Evolutionary conservation across 2,113 vertebrate species (phyloP).

Genomic region (Seriola dumerili): DNA sequence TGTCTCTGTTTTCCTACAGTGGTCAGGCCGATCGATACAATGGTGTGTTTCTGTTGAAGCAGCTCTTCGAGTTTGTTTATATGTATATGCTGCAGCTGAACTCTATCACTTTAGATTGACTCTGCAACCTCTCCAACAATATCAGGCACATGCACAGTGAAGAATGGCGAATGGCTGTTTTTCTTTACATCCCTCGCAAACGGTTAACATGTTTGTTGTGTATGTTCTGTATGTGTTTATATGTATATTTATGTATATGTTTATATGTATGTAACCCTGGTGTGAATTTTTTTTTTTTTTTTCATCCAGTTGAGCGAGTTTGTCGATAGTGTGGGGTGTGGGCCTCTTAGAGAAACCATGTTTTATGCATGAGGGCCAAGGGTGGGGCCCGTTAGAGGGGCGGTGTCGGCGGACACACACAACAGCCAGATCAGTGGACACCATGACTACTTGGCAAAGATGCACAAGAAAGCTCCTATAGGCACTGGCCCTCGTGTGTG

Average conservation of each 20-base stretch:
- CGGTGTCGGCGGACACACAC: constrained; percentile 62
- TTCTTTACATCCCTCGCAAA: constrained; percentile 24
- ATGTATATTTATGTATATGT: neutral
- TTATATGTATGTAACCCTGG: constrained; percentile 7
- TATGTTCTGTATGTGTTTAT: constrained; percentile 36
- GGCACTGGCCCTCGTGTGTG: constrained; percentile 52
- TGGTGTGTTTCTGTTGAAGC: constrained; percentile 46
- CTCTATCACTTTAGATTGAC: constrained; percentile 26
- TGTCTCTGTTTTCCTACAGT: constrained; percentile 44
- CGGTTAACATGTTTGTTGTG: constrained; percentile 15
- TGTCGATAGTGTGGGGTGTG: constrained; percentile 58
- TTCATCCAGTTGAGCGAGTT: constrained; percentile 18
- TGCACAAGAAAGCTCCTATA: constrained; percentile 65
- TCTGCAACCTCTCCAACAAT: constrained; percentile 27
- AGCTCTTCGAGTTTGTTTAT: constrained; percentile 51
- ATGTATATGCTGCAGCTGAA: constrained; percentile 4
- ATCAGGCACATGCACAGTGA: constrained; percentile 11
- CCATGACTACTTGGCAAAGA: constrained; percentile 77
- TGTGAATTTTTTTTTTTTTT: constrained; percentile 48
- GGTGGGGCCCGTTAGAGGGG: constrained; percentile 69
- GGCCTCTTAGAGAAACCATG: constrained; percentile 70
- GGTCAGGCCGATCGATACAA: constrained; percentile 29
- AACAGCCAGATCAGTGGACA: constrained; percentile 65
- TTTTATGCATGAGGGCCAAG: constrained; percentile 82
- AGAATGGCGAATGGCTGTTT: constrained; percentile 43